These are phyloP conservation scores for Onthophagus taurus DNA, from an alignment of 1,140 invertebrate species.

Conservation along the genomic window DNA sequence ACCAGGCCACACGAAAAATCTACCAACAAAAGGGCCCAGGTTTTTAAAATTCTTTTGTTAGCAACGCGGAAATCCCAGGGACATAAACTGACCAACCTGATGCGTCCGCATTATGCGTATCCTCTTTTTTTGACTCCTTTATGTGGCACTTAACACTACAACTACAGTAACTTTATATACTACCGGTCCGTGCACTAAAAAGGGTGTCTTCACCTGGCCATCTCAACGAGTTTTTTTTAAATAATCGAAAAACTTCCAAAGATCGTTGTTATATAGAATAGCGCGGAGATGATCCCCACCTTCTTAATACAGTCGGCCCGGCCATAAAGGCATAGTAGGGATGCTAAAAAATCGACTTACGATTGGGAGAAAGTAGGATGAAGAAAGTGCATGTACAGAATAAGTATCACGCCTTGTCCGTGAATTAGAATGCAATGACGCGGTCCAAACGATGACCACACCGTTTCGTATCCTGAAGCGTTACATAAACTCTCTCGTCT, in stretches of 20 bases:
- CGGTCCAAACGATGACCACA: too few relatives aligned
- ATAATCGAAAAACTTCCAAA: slow-evolving; percentile 8
- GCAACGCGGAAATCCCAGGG: too few relatives aligned
- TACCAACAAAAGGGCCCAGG: slow-evolving; percentile 19
- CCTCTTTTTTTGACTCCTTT: slow-evolving; percentile 6
- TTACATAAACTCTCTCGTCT: too few relatives aligned
- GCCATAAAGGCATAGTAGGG: slow-evolving; percentile 22
- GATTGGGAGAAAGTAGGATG: slow-evolving; percentile 33
- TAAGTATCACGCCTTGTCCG: slow-evolving; percentile 30
- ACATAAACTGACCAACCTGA: too few relatives aligned
- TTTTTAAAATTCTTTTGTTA: slow-evolving; percentile 14
- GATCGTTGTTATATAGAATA: slow-evolving; percentile 30
- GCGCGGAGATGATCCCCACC: slow-evolving; percentile 23
- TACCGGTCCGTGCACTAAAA: too few relatives aligned
- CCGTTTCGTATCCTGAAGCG: too few relatives aligned
- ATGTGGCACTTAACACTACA: too few relatives aligned
- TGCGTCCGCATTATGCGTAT: too few relatives aligned
- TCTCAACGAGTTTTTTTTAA: slow-evolving; percentile 9
- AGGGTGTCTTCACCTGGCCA: too few relatives aligned
- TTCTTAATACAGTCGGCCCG: slow-evolving; percentile 11
- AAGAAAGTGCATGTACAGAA: slow-evolving; percentile 32
- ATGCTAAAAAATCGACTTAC: slow-evolving; percentile 27
- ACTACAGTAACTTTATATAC: too few relatives aligned
- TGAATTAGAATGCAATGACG: slow-evolving; percentile 25
- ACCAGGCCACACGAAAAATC: too few relatives aligned